Base-by-base conservation (phyloP, 2,113 vertebrate species). In the Pelobates fuscus region DNA sequence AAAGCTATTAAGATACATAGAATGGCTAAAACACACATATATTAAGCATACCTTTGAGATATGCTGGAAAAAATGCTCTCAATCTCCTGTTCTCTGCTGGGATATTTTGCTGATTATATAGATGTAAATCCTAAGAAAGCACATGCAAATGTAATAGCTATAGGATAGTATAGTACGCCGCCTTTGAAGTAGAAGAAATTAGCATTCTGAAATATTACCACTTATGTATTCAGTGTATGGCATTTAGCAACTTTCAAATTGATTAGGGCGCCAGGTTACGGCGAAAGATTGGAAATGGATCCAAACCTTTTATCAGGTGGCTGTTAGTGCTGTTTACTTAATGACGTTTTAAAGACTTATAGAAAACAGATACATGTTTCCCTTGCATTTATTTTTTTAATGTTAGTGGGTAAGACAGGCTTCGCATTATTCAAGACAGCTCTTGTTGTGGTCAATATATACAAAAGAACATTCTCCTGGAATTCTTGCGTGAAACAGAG, bases 231-330 rank as follows among this genome's bases (percentile, higher is more conserved):
- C 70, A 63, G 27, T 73, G 49, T n/a, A 60, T 73, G 60, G 44
- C 70, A 64, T 73, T 73, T 73, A 73, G 70, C 27, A 64, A 30
- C 43, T 64, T n/a, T 73, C 27, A 37, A 43, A 73, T 73, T 64
- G 70, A 73, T 73, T 52, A 44, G 59, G 60, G 60, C 60, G 21
- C 59, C 30, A 24, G 70, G 70, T 73, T 64, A 73, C 54, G 29
- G 64, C 59, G 64, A 73, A 63, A 73, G 70, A 73, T 73, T 73
- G 70, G 60, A 73, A 73, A 73, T 64, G 54, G 60, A 73, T 73
- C 44, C 49, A 52, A 63, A 73, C 26, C 70, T 73, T 73, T 73
- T 73, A 73, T 55, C 70, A 73, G 54, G 70, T 73, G 60, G 26
- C 70, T 73, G 43, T 73, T 64, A 73, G n/a, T 37, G 59, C 70